Percentiles rank a stretch among this genome's conserved stretches.
Evolutionary conservation across 1,140 invertebrate genomes (phyloP).

Genomic region (Aradophagus sp.): DNA sequence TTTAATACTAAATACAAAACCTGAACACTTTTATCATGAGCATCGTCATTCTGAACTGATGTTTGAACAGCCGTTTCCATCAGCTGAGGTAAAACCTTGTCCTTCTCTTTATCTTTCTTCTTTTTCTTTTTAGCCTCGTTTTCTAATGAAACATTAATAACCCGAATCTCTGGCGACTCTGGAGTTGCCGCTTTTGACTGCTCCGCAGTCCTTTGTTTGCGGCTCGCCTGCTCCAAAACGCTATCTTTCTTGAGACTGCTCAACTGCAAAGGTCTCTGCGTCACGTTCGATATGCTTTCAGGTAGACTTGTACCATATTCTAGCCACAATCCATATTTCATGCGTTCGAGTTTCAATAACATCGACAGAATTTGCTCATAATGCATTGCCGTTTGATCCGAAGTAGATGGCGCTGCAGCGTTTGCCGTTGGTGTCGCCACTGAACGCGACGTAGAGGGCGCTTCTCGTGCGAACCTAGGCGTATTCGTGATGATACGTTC

Average conservation of each 20-base stretch:
- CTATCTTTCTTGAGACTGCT: background rate
- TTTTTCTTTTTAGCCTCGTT: conserved; percentile 51
- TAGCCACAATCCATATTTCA: conserved; percentile 63
- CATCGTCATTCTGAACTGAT: conserved; percentile 31
- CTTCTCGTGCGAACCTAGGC: background rate
- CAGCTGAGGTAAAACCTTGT: conserved; percentile 6
- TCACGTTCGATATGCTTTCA: conserved; percentile 63
- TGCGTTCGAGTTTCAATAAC: conserved; percentile 66
- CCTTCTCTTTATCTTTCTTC: conserved; percentile 29
- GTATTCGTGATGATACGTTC: conserved; percentile 62
- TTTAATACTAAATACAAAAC: no score
- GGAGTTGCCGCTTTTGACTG: background rate
- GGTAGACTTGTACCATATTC: conserved; percentile 68
- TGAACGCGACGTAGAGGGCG: conserved; percentile 1
- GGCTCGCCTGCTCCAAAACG: background rate
- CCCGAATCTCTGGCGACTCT: conserved; percentile 63
- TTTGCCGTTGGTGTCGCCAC: background rate
- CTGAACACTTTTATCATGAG: conserved; percentile 65
- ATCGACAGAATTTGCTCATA: conserved; percentile 67
- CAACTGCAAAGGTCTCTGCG: conserved; percentile 56
- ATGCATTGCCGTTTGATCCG: conserved; percentile 29
- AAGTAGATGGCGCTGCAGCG: background rate
- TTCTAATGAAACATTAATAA: conserved; percentile 63
- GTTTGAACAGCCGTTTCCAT: conserved; percentile 66
- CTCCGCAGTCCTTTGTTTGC: no score